Percentiles rank a stretch among this genome's conserved stretches.
phyloP scores from a whole-genome alignment of 2,888 invertebrate genomes.

The Gisinianus flammeolus region DNA sequence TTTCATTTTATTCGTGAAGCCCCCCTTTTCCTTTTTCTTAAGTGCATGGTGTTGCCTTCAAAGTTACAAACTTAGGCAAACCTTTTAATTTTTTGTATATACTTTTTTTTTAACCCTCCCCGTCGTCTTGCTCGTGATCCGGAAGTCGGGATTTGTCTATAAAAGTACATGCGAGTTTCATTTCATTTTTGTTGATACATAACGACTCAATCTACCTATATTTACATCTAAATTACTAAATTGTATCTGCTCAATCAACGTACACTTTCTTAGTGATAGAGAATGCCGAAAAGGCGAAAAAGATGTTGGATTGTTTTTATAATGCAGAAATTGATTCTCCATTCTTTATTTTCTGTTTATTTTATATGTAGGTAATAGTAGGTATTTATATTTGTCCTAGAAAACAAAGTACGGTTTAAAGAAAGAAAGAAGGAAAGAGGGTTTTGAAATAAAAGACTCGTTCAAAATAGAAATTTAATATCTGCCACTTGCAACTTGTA shows the following conservation, averaged over 20 bases:
- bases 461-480: neutral
- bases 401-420: neutral
- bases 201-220: too few relatives aligned
- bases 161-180: too few relatives aligned
- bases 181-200: too few relatives aligned
- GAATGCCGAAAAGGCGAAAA: too few relatives aligned
- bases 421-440: neutral
- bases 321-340: too few relatives aligned
- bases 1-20: neutral
- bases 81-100: neutral
- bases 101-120: neutral
- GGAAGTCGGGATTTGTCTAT: slow-evolving; percentile 5
- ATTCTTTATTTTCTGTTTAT: neutral
- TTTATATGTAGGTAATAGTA: too few relatives aligned
- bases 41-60: neutral
- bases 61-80: neutral
- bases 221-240: too few relatives aligned
- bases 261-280: too few relatives aligned
- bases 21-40: too few relatives aligned
- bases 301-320: too few relatives aligned
- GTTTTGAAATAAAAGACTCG: too few relatives aligned
- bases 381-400: neutral
- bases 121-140: neutral
- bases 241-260: too few relatives aligned
- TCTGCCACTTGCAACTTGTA: neutral